Conservation (phyloP, 2,797 vertebrate genomes). For the Macropodus opercularis region DNA sequence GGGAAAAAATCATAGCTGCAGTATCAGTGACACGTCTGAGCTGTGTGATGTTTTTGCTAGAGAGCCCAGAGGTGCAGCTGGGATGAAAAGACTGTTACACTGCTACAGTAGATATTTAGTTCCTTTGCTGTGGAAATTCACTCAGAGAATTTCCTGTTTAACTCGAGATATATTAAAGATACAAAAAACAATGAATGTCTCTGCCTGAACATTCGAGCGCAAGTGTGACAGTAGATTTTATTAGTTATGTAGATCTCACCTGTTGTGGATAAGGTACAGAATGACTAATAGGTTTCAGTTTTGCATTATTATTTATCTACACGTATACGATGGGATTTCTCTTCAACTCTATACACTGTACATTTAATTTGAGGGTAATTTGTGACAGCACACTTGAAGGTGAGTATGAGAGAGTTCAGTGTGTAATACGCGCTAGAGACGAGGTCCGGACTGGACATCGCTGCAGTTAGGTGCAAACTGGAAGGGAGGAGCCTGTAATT, state of each 20-base stretch:
- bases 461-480: constrained; percentile 24
- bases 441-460: constrained; percentile 19
- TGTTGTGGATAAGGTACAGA: constrained; percentile 54
- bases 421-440: constrained; percentile 31
- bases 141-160: constrained; percentile 32
- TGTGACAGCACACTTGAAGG: constrained; percentile 25
- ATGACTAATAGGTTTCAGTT: constrained; percentile 53
- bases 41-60: constrained; percentile 27
- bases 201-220: constrained; percentile 32
- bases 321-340: constrained; percentile 46
- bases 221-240: constrained; percentile 44
- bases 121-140: constrained; percentile 39
- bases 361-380: constrained; percentile 53
- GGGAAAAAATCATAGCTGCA: constrained; percentile 18
- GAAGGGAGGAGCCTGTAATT: constrained; percentile 42
- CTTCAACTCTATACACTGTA: constrained; percentile 55
- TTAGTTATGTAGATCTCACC: constrained; percentile 51
- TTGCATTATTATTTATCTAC: constrained; percentile 61
- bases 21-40: constrained; percentile 29
- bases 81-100: constrained; percentile 11
- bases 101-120: constrained; percentile 33
- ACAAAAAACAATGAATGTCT: constrained; percentile 32
- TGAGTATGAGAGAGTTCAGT: constrained; percentile 21
- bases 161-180: constrained; percentile 23
- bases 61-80: constrained; percentile 23